Conservation (phyloP, 2,888 invertebrate genomes). For the Caenorhabditis virilis region DNA sequence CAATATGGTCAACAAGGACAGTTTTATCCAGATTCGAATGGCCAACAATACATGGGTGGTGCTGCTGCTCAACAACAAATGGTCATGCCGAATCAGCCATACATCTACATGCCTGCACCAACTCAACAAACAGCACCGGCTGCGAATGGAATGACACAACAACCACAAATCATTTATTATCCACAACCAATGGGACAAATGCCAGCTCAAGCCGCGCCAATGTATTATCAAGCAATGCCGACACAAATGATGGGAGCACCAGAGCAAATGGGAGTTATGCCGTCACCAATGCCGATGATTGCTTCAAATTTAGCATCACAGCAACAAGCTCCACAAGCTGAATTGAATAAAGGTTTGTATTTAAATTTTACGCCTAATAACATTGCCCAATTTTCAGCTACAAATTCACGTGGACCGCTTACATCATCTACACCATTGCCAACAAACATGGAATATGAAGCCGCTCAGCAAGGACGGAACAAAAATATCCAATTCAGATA, state of each 20-base stretch:
- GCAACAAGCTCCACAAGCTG: constrained; percentile 6
- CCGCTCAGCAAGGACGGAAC: constrained; percentile 17
- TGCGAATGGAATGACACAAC: background rate
- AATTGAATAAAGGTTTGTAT: background rate
- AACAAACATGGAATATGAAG: constrained; percentile 27
- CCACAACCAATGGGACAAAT: constrained; percentile 17
- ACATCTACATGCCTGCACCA: too few relatives aligned
- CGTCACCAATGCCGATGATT: background rate
- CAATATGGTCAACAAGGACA: background rate
- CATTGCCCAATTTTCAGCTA: background rate
- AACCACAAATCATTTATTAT: constrained; percentile 28
- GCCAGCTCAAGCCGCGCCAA: constrained; percentile 15
- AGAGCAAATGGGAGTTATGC: constrained; percentile 18
- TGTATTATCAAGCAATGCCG: constrained; percentile 26
- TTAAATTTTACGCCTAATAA: background rate
- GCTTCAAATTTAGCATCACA: background rate
- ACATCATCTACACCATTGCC: constrained; percentile 38
- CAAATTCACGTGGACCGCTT: constrained; percentile 20
- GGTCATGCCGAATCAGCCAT: background rate
- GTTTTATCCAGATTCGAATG: background rate
- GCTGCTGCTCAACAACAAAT: too few relatives aligned
- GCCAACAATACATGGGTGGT: too few relatives aligned
- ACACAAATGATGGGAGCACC: constrained; percentile 2
- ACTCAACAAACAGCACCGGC: constrained; percentile 5
- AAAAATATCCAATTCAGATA: constrained; percentile 36